Evolutionary conservation across 1,140 invertebrate genomes (phyloP), one percentile per base, ranked within the genome.

Genomic region (Cheumatopsyche charites): DNA sequence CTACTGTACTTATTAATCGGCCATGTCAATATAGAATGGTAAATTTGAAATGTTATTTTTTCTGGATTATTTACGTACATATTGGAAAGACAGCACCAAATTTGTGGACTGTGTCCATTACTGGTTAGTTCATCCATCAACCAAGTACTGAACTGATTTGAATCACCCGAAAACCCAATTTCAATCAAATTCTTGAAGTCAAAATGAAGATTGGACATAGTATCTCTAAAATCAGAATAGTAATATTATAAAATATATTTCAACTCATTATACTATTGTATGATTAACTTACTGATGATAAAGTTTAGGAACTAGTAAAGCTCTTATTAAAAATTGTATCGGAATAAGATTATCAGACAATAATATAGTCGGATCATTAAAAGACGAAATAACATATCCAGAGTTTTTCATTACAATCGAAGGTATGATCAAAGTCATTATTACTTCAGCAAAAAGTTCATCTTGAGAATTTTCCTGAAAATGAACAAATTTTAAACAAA

Each of bases 391-490:
- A 21, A 41, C 23, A 65, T 65, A 71, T 29, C 70, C 70, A 47
- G 1, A 9, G 29, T 72, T 61, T 67, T 23, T 21, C 43, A 15
- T 65, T 1, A 68, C 36, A 13, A 72, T 58, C 0, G 29, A 19
- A 15, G 71, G 71, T 15, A 73, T 21, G 2, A 73, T 68, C 9
- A 73, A 6, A 21, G 41, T 73, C 49, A 68, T 17, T 13, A 73
- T 61, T 23, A 68, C 26, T 45, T 68, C 55, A 12, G 65, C 65
- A 62, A 73, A 62, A 9, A 45, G 29, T 36, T 65, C 12, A 45
- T 62, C 26, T 15, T 41, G 25, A 1, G 66, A 21, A 26, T 58
- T 41, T 26, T 62, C 43, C 71, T 73, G 17, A 25, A 72, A 72
- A 45, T 47, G 41, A 29, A 74, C 43, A 19, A 17, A 42, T 62